Percentiles rank a stretch among this genome's conserved stretches.
phyloP scores from a whole-genome alignment of 2,888 invertebrate genomes.

The Trissolcus brochymenae region DNA sequence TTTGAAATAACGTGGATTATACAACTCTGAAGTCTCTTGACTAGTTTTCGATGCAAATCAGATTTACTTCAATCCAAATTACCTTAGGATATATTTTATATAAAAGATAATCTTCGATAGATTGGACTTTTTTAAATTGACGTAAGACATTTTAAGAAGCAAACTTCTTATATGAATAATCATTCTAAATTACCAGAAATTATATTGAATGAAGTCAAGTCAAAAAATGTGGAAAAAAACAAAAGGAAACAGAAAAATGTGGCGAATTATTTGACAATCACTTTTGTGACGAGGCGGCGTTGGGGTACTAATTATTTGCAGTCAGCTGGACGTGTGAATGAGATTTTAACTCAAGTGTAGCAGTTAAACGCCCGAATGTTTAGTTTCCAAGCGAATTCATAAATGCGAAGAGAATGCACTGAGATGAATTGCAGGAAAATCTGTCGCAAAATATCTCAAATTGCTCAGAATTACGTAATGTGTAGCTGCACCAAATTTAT shows the following conservation, averaged over 20 bases:
- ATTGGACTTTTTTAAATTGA: too few relatives aligned
- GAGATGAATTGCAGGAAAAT: slow-evolving; percentile 21
- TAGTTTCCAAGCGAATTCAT: slow-evolving; percentile 45
- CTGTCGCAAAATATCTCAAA: slow-evolving; percentile 10
- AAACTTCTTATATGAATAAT: too few relatives aligned
- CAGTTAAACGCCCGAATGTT: slow-evolving; percentile 23
- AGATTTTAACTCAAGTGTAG: slow-evolving; percentile 31
- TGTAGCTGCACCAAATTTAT: too few relatives aligned
- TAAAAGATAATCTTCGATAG: neutral
- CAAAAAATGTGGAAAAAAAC: neutral
- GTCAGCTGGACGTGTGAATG: slow-evolving; percentile 8
- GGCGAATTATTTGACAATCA: neutral
- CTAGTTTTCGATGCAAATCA: slow-evolving; percentile 24
- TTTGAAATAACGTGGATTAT: slow-evolving; percentile 19
- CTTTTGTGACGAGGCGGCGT: slow-evolving; percentile 9
- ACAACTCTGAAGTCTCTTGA: slow-evolving; percentile 29
- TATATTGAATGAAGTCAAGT: neutral
- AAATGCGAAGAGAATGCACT: slow-evolving; percentile 8
- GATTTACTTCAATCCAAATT: slow-evolving; percentile 26
- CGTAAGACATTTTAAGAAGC: too few relatives aligned
- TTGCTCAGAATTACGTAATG: slow-evolving; percentile 4
- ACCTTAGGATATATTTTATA: slow-evolving; percentile 15
- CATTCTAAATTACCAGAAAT: too few relatives aligned
- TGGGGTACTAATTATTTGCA: slow-evolving; percentile 34
- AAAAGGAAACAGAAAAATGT: too few relatives aligned